Evolutionary conservation across 2,888 invertebrate genomes (phyloP), one percentile per base, ranked within the genome.

Genomic region (Nemotelus nigrinus): DNA sequence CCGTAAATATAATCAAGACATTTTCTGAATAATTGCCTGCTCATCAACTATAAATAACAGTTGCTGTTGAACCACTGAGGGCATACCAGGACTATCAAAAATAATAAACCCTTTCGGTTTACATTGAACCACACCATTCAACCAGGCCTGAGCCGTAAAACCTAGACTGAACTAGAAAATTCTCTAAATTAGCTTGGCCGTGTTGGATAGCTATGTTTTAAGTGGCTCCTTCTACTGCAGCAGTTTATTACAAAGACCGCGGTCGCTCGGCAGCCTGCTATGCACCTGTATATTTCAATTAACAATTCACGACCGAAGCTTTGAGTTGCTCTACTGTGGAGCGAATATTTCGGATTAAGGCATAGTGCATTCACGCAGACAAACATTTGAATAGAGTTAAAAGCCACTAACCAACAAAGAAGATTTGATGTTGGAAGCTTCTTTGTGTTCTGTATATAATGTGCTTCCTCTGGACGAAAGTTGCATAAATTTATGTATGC

Each of bases 341-440:
- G 70, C 63, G 60, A 60, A 65, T 67, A 55, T 78, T 68, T 53
- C 63, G 44, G 76, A 79, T 79, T 79, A 79, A 77, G 79, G 74
- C 68, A 79, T 79, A 79, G 77, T 77, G 76, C 77, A 77, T 76
- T 75, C 64, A 76, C 67, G 43, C 64, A 55, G 50, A 55, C 70
- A 50, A 70, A 58, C 25, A 65, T 65, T 65, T 65, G 65, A 65
- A 65, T 65, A 65, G 63, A 63, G 25, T 47, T 65, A 47, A 65
- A 47, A 47, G 47, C 65, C 47, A 47, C 65, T 44, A 44, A 44
- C 47, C 45, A 4, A 45, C 47, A 41, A 25, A 25, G 47, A 65
- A 65, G 65, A 43, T 47, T 47, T n/a, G 44, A n/a, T 43, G 71
- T 53, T 50, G 47, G n/a, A 25, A 68, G 68, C 50, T 50, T 50